A percentile compares a stretch with the other conserved stretches of the same genome.
phyloP scores from a whole-genome alignment of 2,113 vertebrate species.

The Chaetops frenatus region DNA sequence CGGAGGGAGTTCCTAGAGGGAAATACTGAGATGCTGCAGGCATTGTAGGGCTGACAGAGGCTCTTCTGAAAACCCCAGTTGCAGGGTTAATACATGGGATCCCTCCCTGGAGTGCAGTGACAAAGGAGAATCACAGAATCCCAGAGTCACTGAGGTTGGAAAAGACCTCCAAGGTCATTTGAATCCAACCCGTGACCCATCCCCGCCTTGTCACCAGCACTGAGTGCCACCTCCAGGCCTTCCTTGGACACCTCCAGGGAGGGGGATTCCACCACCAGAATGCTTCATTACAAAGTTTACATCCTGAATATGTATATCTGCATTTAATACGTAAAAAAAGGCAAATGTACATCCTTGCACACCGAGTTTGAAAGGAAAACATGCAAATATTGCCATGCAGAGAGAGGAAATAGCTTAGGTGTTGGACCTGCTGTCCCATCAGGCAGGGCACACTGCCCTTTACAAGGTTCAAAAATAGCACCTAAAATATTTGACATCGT shows the following conservation, averaged over 20 bases:
- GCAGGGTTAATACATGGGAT: neutral
- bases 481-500: neutral
- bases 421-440: neutral
- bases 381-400: neutral
- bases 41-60: neutral
- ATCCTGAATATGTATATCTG: neutral
- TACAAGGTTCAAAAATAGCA: neutral
- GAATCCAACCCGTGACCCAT: accelerated
- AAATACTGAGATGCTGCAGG: neutral
- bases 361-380: neutral
- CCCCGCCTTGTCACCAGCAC: neutral
- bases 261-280: neutral
- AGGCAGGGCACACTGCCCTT: neutral
- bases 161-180: neutral
- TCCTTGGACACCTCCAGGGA: neutral
- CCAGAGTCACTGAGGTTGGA: neutral
- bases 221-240: neutral
- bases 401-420: neutral
- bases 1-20: neutral
- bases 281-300: neutral
- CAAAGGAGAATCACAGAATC: neutral
- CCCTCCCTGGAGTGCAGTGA: neutral
- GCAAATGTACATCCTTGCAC: neutral
- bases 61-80: neutral
- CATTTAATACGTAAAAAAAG: neutral